These are phyloP conservation scores for Platycheirus albimanus DNA, from an alignment of 2,888 invertebrate species.

Conservation along the genomic window DNA sequence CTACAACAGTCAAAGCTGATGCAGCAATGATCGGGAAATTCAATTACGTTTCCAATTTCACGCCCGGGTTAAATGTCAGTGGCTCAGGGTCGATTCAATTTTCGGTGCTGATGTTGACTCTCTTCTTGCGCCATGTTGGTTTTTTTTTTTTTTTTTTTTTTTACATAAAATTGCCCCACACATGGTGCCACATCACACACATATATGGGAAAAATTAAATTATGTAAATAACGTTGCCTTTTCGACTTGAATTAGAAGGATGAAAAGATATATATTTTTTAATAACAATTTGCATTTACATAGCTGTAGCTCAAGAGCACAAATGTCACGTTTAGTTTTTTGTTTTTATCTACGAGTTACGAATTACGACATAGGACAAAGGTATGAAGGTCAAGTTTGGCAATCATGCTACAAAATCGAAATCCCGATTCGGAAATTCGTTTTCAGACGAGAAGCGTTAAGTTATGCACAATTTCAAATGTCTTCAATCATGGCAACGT, in stretches of 20 bases:
- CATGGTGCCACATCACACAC: background rate
- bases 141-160: too few species aligned
- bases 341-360: too few species aligned
- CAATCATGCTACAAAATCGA: too few species aligned
- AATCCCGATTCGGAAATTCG: too few species aligned
- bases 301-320: background rate
- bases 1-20: too few species aligned
- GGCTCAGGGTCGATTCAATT: slow-evolving; percentile 54
- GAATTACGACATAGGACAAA: too few species aligned
- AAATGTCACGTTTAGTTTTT: too few species aligned
- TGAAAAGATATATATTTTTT: background rate
- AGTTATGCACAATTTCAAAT: too few species aligned
- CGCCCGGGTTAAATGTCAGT: slow-evolving; percentile 32
- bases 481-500: too few species aligned
- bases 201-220: slow-evolving; percentile 37
- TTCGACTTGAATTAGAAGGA: background rate
- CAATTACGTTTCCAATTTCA: slow-evolving; percentile 66
- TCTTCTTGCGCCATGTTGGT: background rate
- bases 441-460: too few species aligned
- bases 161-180: too few species aligned
- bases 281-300: background rate
- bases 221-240: slow-evolving; percentile 24
- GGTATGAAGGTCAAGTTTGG: too few species aligned
- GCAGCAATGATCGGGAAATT: slow-evolving; percentile 42
- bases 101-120: slow-evolving; percentile 20